These are phyloP conservation scores for Andrena chrysosceles DNA, from an alignment of 2,888 invertebrate genomes.

Conservation along the genomic window DNA sequence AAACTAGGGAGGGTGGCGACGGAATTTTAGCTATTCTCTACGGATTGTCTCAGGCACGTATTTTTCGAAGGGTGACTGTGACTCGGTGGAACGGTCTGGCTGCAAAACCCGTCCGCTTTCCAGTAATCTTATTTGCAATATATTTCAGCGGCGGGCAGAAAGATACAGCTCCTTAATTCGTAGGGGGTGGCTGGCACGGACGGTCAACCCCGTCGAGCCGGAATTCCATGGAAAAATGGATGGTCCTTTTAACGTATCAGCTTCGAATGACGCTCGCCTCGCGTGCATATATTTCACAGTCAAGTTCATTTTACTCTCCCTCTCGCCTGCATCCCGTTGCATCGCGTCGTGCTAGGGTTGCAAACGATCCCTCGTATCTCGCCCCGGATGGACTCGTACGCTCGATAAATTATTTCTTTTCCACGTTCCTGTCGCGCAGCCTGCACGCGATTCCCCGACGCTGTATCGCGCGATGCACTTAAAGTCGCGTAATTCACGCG, in stretches of 20 bases:
- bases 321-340: background rate
- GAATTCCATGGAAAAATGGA: conserved; percentile 46
- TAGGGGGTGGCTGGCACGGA: background rate
- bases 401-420: conserved; percentile 45
- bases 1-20: conserved; percentile 63
- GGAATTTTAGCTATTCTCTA: conserved; percentile 82
- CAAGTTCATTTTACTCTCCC: conserved; percentile 9
- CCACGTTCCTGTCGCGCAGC: conserved; percentile 14
- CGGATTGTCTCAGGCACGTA: conserved; percentile 80
- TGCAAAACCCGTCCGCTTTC: conserved; percentile 72
- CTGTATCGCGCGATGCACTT: conserved; percentile 4
- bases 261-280: background rate
- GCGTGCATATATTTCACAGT: conserved; percentile 6
- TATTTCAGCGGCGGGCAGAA: conserved; percentile 70
- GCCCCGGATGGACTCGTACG: conserved; percentile 19
- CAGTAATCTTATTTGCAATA: conserved; percentile 83
- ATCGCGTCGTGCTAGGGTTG: conserved; percentile 21
- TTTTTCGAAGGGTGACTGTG: conserved; percentile 73
- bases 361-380: conserved; percentile 15
- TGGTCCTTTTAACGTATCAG: conserved; percentile 20
- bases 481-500: conserved; percentile 42
- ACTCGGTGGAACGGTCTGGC: conserved; percentile 40
- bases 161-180: conserved; percentile 31
- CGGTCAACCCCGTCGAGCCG: conserved; percentile 29
- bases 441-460: background rate